These are phyloP conservation scores for Venusia cambrica DNA, from an alignment of 2,888 invertebrate genomes.

Conservation along the genomic window DNA sequence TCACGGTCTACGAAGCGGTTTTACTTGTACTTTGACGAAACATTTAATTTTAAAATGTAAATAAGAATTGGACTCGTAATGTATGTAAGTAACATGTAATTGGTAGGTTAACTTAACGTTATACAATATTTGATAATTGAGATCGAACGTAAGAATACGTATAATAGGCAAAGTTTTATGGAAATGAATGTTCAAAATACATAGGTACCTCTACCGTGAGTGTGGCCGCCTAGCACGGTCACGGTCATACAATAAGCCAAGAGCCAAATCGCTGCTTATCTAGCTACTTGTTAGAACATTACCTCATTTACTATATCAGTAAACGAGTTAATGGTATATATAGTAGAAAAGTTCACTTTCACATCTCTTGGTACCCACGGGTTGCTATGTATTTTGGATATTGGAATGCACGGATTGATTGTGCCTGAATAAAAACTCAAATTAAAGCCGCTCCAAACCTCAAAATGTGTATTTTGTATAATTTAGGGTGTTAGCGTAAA, in stretches of 20 bases:
- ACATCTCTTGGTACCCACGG: too few relatives aligned
- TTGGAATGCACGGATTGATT: conserved; percentile 76
- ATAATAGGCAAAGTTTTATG: conserved; percentile 53
- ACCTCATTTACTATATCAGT: too few relatives aligned
- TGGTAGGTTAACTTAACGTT: conserved; percentile 29
- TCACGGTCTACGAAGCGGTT: not conserved
- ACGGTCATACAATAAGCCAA: too few relatives aligned
- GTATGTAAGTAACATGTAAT: conserved; percentile 40
- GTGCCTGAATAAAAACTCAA: conserved; percentile 72
- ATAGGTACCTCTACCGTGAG: conserved; percentile 52
- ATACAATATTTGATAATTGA: conserved; percentile 55
- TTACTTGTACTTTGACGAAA: conserved; percentile 2
- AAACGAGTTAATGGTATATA: too few relatives aligned
- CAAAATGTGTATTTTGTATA: conserved; percentile 72
- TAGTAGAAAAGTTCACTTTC: too few relatives aligned
- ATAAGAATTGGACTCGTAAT: conserved; percentile 31
- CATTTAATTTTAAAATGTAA: conserved; percentile 18
- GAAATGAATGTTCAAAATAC: conserved; percentile 64
- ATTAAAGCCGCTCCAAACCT: conserved; percentile 79
- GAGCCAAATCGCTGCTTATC: too few relatives aligned
- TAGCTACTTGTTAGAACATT: too few relatives aligned
- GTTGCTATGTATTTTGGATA: conserved; percentile 67
- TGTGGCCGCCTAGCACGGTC: too few relatives aligned
- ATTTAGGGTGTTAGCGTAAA: conserved; percentile 58
- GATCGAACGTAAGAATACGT: conserved; percentile 49